Conservation (phyloP, 2,888 invertebrate genomes). For the Sesamia inferens region DNA sequence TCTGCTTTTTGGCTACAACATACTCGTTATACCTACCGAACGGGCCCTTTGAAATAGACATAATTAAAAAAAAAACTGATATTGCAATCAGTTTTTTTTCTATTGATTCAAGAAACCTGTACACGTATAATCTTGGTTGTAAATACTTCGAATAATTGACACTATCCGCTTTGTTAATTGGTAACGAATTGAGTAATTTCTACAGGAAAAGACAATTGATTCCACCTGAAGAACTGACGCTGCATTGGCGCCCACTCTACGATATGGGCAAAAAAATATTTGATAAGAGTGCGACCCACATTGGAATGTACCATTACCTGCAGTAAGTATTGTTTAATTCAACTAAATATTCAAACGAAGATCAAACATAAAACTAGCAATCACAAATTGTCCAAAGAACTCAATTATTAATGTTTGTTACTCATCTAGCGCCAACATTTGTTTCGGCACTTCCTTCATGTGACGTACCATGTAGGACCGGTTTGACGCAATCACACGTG, state of each 20-base stretch:
- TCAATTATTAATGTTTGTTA: conserved; percentile 32
- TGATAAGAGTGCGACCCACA: conserved; percentile 87
- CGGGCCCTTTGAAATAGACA: background rate
- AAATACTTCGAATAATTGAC: conserved; percentile 55
- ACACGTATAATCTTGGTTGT: conserved; percentile 48
- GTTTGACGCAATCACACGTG: conserved; percentile 34
- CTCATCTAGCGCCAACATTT: conserved; percentile 49
- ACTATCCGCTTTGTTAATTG: conserved; percentile 35
- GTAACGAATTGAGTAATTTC: conserved; percentile 52
- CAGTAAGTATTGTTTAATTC: conserved; percentile 80
- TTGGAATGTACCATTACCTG: conserved; percentile 91
- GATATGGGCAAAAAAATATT: conserved; percentile 91
- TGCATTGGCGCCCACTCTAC: conserved; percentile 97
- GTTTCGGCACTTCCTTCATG: conserved; percentile 36
- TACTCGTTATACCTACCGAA: background rate
- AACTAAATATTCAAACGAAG: background rate
- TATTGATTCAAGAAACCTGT: conserved; percentile 11
- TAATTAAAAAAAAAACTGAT: background rate
- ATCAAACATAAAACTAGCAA: conserved; percentile 17
- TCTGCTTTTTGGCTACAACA: no score
- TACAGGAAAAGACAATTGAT: conserved; percentile 94
- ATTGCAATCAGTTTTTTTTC: background rate
- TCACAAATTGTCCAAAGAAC: conserved; percentile 30
- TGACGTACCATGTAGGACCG: conserved; percentile 39
- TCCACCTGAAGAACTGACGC: conserved; percentile 93